Base-by-base conservation (phyloP, 2,888 invertebrate species). In the Dolichomitus sp. region DNA sequence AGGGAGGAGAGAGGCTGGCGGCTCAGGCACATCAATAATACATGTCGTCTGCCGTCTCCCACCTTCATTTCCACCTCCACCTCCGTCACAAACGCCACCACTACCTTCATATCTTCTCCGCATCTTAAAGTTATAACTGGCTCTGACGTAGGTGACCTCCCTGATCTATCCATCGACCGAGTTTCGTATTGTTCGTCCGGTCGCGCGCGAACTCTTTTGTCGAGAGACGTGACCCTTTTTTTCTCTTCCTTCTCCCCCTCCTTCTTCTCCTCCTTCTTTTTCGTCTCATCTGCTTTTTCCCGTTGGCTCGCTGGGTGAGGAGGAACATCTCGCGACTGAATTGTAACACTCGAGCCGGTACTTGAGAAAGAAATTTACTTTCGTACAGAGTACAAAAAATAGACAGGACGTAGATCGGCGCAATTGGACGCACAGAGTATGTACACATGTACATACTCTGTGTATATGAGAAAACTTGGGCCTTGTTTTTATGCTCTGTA, bases 21-120 rank as follows among this genome's bases (percentile, higher is more conserved):
- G 88, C 88, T 89, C 86, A 84, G 88, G 86, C 87, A 83, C 90
- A 91, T 91, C 90, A 90, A 91, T 91, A 91, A 90, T 90, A 89
- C 90, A 90, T 91, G 89, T 88, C 87, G 87, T 88, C 87, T 89
- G 78, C 83, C 81, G 72, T 83, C 73, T 78, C 83, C 84, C 83
- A 77, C 79, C 84, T 81, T 73, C 66, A 59, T 81, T 73, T 78
- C 75, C 74, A 76, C 81, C 80, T 74, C 80, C 72, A n/a, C 74
- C 78, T 78, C 74, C 72, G 66, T 42, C 68, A 33, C 54, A 59
- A 33, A 9, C 70, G 17, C 68, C 77, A 74, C 79, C 76, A 17
- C 65, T 69, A 74, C 63, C 82, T 61, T 77, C 79, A 54, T 84
- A 82, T 88, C 86, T 88, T 87, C 88, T 85, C 84, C 85, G 84